Conservation (phyloP, 2,797 vertebrate species). For the Leptoclinus maculatus region DNA sequence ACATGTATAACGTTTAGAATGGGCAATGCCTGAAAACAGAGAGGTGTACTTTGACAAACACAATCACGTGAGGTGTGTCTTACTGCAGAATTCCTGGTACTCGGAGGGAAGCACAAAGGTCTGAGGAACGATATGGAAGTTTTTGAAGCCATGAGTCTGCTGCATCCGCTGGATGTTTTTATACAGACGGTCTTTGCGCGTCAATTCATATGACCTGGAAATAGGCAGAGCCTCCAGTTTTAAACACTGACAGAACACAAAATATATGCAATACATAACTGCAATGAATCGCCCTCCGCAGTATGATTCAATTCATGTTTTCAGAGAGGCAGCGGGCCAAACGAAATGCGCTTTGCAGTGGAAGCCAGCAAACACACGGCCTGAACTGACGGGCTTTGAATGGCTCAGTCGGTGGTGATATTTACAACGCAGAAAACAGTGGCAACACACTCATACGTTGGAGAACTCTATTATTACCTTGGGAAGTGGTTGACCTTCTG, state of each 20-base stretch:
- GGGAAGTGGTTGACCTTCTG: constrained; percentile 99
- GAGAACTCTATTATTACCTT: constrained; percentile 81
- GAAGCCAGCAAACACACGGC: constrained; percentile 73
- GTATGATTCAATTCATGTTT: constrained; percentile 74
- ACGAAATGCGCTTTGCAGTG: constrained; percentile 66
- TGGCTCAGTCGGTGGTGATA: constrained; percentile 45
- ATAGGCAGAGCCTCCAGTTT: constrained; percentile 49
- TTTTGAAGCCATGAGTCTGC: constrained; percentile 91
- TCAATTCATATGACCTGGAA: constrained; percentile 95
- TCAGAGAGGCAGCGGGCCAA: constrained; percentile 64
- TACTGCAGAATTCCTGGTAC: constrained; percentile 96
- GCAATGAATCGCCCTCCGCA: constrained; percentile 58
- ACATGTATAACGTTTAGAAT: constrained; percentile 17
- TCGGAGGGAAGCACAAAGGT: constrained; percentile 94
- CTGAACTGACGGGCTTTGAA: constrained; percentile 53
- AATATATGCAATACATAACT: constrained; percentile 51
- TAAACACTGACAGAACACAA: constrained; percentile 56
- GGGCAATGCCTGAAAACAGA: constrained; percentile 7
- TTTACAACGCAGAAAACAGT: constrained; percentile 62
- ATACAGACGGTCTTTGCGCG: constrained; percentile 96
- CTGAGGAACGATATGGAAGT: constrained; percentile 95
- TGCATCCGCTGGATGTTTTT: constrained; percentile 98
- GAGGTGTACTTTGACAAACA: constrained; percentile 1
- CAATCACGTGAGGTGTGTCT: constrained; percentile 74
- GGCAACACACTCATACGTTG: constrained; percentile 17